These are phyloP conservation scores for Labeo rohita DNA, from an alignment of 2,113 vertebrate genomes.

Conservation along the genomic window DNA sequence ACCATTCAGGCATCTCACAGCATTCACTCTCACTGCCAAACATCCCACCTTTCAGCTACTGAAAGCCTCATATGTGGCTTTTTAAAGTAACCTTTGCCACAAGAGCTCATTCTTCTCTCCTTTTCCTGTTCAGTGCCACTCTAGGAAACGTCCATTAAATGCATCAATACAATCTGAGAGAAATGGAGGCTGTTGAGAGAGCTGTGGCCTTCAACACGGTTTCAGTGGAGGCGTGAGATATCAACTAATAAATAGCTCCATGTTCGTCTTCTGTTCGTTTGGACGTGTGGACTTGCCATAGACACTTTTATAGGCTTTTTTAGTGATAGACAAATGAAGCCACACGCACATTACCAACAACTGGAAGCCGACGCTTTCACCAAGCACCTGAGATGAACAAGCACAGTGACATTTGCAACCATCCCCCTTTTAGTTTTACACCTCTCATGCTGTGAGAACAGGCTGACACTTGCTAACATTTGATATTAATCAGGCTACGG, in stretches of 20 bases:
- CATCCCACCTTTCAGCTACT: slow-evolving; percentile 28
- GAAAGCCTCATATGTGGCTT: slow-evolving; percentile 35
- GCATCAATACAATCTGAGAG: slow-evolving; percentile 33
- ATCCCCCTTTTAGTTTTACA: slow-evolving; percentile 33
- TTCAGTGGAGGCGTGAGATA: slow-evolving; percentile 21
- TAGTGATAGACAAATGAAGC: slow-evolving; percentile 19
- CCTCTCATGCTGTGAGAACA: slow-evolving; percentile 29
- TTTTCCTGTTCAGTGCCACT: slow-evolving; percentile 21
- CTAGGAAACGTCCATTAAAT: slow-evolving; percentile 46
- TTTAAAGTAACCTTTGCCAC: slow-evolving; percentile 33
- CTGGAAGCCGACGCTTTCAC: background rate
- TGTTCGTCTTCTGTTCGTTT: background rate
- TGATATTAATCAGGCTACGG: slow-evolving; percentile 54
- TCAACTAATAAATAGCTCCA: slow-evolving; percentile 37
- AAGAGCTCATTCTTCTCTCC: slow-evolving; percentile 24
- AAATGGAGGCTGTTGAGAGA: slow-evolving; percentile 32
- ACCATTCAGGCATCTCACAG: slow-evolving; percentile 26
- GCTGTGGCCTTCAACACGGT: slow-evolving; percentile 10
- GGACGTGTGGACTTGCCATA: background rate
- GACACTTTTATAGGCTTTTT: slow-evolving; percentile 11
- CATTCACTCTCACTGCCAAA: slow-evolving; percentile 2
- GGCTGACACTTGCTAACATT: slow-evolving; percentile 49
- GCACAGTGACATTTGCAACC: slow-evolving; percentile 47
- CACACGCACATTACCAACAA: background rate
- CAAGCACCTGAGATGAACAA: slow-evolving; percentile 19